Base-by-base conservation (phyloP, 2,888 invertebrate genomes). In the Temnothorax unifasciatus region DNA sequence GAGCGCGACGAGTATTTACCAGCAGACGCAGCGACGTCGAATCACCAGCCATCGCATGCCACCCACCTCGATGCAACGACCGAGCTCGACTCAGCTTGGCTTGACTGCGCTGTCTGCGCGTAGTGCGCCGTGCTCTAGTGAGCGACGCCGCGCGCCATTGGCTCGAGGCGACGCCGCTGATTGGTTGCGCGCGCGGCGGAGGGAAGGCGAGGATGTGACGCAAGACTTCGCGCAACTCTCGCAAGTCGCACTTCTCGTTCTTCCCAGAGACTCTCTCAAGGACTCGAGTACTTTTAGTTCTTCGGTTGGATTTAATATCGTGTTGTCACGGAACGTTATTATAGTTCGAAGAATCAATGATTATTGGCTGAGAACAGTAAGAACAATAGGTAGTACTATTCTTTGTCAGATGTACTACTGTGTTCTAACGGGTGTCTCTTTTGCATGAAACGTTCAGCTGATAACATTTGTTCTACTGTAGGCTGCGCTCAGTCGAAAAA, bases 11-110 rank as follows among this genome's bases (percentile, higher is more conserved):
- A 57, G 52, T 71, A 63, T 71, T 61, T 52, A 50, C 54, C 41
- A 61, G 25, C n/a, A 50, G 59, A 82, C 52, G 75, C 18, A 57
- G 79, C 6, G 29, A 86, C 54, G 34, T 59, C 25, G 47, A 57
- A 63, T 71, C 59, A 88, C 47, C 81, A 82, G 66, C 87, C 90
- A 90, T 91, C 66, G 83, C 83, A 83, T 64, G 81, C 83, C 83
- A 86, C 44, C 47, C 83, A 47, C 50, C 69, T 9, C 77, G 44
- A 77, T 18, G 64, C 47, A 68, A 69, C 5, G 47, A 83, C 82
- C 9, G 52, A 77, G 21, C 44, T 85, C 34, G 44, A 90, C 90
- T 21, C 21, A 21, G 21, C 21, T 21, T 0, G 0, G 4, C 34
- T 3, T 4, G 3, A 34, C 38, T 38, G 82, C 85, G 87, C 87